Evolutionary conservation across 2,888 invertebrate species (phyloP).

Genomic region (Pseudoips prasinana): DNA sequence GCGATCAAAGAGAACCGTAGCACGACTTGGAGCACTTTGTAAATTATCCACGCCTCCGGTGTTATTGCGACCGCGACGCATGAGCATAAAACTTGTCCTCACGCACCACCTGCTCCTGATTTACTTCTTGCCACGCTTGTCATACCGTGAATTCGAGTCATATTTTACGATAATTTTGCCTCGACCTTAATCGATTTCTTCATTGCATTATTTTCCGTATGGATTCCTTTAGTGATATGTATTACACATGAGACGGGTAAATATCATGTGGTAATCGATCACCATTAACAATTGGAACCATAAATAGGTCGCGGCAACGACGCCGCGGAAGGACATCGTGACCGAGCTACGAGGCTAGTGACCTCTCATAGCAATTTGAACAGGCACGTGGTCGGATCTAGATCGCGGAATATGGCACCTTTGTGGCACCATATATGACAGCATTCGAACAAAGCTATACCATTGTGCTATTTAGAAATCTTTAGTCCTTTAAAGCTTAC

Average conservation of each 20-base stretch:
- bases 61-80: conserved; percentile 35
- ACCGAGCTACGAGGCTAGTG: conserved; percentile 64
- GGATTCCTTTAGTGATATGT: conserved; percentile 23
- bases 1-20: conserved; percentile 42
- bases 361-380: conserved; percentile 60
- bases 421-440: conserved; percentile 12
- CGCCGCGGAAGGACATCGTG: conserved; percentile 66
- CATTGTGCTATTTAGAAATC: conserved; percentile 20
- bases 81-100: conserved; percentile 46
- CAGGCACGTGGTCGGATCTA: conserved; percentile 54
- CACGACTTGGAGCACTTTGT: conserved; percentile 44
- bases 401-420: conserved; percentile 39
- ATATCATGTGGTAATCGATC: conserved; percentile 29
- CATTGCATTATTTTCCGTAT: conserved; percentile 27
- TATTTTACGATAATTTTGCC: conserved; percentile 37
- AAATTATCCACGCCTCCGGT: conserved; percentile 55
- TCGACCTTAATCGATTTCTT: conserved; percentile 56
- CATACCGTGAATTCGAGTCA: conserved; percentile 41
- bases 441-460: conserved; percentile 15
- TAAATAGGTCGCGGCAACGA: conserved; percentile 74
- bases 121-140: conserved; percentile 44
- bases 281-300: conserved; percentile 63
- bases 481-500: conserved; percentile 14
- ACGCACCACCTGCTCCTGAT: conserved; percentile 42
- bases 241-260: not conserved